Percentiles rank a stretch among this genome's conserved stretches.
Conservation (phyloP, 2,797 vertebrate genomes). For the Myiotriccus ornatus region DNA sequence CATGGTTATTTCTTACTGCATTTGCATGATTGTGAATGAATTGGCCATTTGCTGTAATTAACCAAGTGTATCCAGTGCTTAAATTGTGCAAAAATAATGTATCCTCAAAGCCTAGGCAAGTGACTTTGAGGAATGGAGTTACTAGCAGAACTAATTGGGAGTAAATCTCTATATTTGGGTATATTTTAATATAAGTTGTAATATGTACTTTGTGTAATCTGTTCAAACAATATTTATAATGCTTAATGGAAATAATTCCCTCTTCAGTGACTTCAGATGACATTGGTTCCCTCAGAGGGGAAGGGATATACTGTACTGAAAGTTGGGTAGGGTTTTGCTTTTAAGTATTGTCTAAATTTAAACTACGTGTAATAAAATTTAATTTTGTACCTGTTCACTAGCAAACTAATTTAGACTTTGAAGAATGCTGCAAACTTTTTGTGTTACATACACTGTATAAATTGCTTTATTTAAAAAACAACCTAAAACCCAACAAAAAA, state of each 20-base stretch:
- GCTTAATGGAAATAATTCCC: not conserved
- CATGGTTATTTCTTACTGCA: not conserved
- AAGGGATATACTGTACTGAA: not conserved
- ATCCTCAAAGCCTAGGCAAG: not conserved
- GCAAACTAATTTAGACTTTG: not conserved
- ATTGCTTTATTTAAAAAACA: not conserved
- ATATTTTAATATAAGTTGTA: not conserved
- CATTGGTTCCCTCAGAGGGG: not conserved
- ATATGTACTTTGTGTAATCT: not conserved
- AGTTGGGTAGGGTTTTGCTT: not conserved
- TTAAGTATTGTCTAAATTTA: constrained; percentile 3
- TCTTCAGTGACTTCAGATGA: not conserved
- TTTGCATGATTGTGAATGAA: constrained; percentile 13
- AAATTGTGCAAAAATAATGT: not conserved
- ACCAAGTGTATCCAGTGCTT: not conserved
- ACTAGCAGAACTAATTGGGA: not conserved
- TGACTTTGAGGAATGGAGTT: not conserved
- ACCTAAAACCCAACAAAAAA: no score
- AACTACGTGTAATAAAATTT: constrained; percentile 41
- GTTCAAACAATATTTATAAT: constrained; percentile 5
- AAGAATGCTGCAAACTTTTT: not conserved
- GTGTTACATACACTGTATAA: not conserved
- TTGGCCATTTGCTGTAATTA: constrained; percentile 35
- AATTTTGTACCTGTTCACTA: not conserved
- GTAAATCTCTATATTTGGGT: not conserved